Evolutionary conservation across 2,888 invertebrate genomes (phyloP).

Genomic region (Latheticus oryzae): DNA sequence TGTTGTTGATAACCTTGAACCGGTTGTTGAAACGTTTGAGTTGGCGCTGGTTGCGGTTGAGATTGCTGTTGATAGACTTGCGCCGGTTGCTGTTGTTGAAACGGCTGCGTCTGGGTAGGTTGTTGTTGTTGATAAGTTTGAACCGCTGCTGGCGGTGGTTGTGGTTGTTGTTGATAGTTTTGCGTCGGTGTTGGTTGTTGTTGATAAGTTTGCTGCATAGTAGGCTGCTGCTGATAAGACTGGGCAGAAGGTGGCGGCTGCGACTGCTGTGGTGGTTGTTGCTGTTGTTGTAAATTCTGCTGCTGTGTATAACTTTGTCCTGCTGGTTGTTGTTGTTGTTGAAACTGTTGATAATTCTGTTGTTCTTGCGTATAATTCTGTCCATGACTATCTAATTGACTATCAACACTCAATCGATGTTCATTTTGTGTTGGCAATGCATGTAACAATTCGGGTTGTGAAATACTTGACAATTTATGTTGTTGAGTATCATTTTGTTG

Average conservation of each 20-base stretch:
- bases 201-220: constrained; percentile 48
- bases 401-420: constrained; percentile 60
- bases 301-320: constrained; percentile 42
- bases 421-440: constrained; percentile 47
- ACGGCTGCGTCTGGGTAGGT: constrained; percentile 7
- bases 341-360: constrained; percentile 45
- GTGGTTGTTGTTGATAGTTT: constrained; percentile 41
- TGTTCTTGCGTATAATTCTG: constrained; percentile 40
- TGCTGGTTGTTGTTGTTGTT: constrained; percentile 46
- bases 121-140: constrained; percentile 32
- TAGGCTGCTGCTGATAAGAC: constrained; percentile 39
- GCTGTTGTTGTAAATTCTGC: constrained; percentile 41
- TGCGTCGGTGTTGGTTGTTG: constrained; percentile 42
- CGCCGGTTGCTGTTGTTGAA: constrained; percentile 15
- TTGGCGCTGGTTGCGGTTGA: background rate
- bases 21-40: constrained; percentile 26
- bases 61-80: constrained; percentile 33
- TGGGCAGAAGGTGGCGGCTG: no score
- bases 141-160: constrained; percentile 41
- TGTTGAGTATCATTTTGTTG: constrained; percentile 56
- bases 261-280: constrained; percentile 31
- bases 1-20: constrained; percentile 43
- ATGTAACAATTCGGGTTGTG: constrained; percentile 61
- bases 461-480: constrained; percentile 61
- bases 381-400: constrained; percentile 60